Evolutionary conservation across 2,797 vertebrate species (phyloP), one percentile per base, ranked within the genome.

Genomic region (Pseudomugil tenellus): DNA sequence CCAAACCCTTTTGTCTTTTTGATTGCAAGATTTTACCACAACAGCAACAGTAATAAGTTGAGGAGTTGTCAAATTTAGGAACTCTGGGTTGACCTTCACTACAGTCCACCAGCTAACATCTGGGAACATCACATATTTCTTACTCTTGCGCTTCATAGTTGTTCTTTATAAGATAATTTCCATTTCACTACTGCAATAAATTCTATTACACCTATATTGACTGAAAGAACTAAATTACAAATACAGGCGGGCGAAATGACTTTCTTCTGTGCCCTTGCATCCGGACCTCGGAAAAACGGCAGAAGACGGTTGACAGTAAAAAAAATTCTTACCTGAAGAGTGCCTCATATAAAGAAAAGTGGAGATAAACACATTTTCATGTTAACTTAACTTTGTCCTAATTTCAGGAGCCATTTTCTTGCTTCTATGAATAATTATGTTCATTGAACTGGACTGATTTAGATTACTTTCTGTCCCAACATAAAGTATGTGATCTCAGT

Each of bases 361-460:
- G 12, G 23, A 26, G 12, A 25, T 51, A 51, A 51, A 51, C 23
- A 25, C 13, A 51, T 23, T 51, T 58, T 37, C 23, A 48, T 35
- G 63, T 72, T 70, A 58, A 58, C 39, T 52, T 65, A 37, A 64
- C 74, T 65, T 58, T 56, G 64, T 63, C 23, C 10, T 58, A 61
- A 77, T 58, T 74, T 41, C 37, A 35, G 19, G 39, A 31, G 39
- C 48, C 41, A 9, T 71, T 63, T 39, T 46, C n/a, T 10, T 19
- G 56, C 55, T 58, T 57, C 49, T n/a, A 26, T 70, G 43, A 71
- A 65, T 35, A 67, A 28, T 16, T 41, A 41, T 54, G 46, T 11
- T 63, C 62, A 74, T 6, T 58, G 60, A 63, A 60, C 39, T 37
- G 6, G 13, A 56, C 0, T 70, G 69, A 76, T 76, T 79, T 68